Percentiles rank a stretch among this genome's conserved stretches.
These are phyloP conservation scores for Hypotaenidia okinawae DNA, from an alignment of 2,797 vertebrate species.

Conservation along the genomic window DNA sequence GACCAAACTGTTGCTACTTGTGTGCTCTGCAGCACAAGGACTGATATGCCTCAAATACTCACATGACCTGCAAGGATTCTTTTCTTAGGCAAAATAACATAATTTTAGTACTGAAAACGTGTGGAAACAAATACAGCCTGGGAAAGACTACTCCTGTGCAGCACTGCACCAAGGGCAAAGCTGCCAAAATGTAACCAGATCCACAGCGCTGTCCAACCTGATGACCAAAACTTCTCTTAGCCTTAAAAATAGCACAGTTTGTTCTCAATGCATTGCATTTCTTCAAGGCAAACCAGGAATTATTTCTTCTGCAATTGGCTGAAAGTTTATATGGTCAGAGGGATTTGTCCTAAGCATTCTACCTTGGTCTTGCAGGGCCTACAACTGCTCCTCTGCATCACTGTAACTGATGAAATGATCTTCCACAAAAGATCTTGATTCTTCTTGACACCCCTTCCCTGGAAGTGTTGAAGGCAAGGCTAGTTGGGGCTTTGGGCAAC, in stretches of 20 bases:
- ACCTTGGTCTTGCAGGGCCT: neutral
- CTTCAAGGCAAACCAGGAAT: neutral
- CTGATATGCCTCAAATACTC: neutral
- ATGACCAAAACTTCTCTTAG: neutral
- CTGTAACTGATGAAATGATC: neutral
- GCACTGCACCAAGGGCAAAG: neutral
- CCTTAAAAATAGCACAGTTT: neutral
- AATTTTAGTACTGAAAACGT: neutral
- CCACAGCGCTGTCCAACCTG: neutral
- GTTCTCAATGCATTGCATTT: neutral
- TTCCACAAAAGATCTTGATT: neutral
- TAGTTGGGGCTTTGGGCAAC: no score
- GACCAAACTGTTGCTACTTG: neutral
- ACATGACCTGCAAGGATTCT: neutral
- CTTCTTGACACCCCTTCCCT: neutral
- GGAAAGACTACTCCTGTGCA: neutral
- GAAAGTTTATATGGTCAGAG: neutral
- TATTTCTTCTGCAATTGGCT: neutral
- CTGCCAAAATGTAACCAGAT: neutral
- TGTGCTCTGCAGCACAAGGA: accelerated
- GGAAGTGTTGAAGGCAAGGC: no score
- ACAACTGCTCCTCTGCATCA: neutral
- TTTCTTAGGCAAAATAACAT: neutral
- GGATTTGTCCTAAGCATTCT: neutral
- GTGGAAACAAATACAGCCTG: neutral